Base-by-base conservation (phyloP, 2,888 invertebrate genomes). In the Amblyjoppa proteus region DNA sequence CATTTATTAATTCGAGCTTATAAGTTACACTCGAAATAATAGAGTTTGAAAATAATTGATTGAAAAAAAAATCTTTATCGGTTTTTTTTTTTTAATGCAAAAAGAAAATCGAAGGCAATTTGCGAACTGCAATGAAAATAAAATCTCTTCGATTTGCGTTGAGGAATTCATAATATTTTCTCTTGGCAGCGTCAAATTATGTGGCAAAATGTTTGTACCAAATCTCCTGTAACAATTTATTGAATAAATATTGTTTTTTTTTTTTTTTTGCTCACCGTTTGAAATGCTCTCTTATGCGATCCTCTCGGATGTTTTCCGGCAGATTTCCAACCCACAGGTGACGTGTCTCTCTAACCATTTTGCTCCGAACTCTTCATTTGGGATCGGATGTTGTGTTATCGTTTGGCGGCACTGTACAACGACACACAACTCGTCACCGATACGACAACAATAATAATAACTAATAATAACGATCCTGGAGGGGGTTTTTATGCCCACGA, bases 281-380 rank as follows among this genome's bases (percentile, higher is more conserved):
- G 96, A 99, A 99, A 96, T 98, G 98, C 96, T 98, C 98, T 96
- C 97, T 97, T 96, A 99, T 98, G 95, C 98, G 97, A 95, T 98
- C 98, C 96, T 99, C 98, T 95, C 98, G 97, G 96, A 98, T 98
- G 96, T 98, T 98, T 96, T 99, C 99, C 97, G 99, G 99, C 97
- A 99, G 98, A 97, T 99, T 99, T 97, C 99, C 99, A 97, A 99
- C 98, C 98, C 99, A 99, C 96, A 99, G 97, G 97, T 99, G 99
- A 97, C 99, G 98, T 97, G 99, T 99, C 98, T 99, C 99, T 97
- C 99, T 99, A 97, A 99, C 99, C 99, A 99, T 99, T 97, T 97
- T 98, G 97, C 97, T 97, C 97, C 97, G 96, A 96, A 97, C 97
- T 97, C 97, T 97, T 97, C 97, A 97, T 97, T 96, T 96, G 97